These are phyloP conservation scores for Actinostola sp. DNA, from an alignment of 92 coral and sea anemone species.

Conservation along the genomic window DNA sequence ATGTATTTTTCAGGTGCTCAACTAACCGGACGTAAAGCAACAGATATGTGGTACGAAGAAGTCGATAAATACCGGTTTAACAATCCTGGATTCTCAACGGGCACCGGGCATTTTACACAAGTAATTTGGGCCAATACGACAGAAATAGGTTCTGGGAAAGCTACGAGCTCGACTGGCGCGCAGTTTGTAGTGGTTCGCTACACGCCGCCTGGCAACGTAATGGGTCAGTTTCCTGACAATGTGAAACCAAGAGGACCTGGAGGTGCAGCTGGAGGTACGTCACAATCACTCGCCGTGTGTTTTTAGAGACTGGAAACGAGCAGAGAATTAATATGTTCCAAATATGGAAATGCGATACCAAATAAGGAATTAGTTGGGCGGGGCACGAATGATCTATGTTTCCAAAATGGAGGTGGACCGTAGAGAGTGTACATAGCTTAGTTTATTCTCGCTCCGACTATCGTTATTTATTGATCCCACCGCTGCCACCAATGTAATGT, in stretches of 20 bases:
- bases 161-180: conserved; percentile 88
- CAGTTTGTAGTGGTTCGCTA: conserved; percentile 95
- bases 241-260: conserved; percentile 72
- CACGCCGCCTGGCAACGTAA: conserved; percentile 96
- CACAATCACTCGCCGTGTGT: too few species aligned
- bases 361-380: too few species aligned
- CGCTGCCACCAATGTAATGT: too few species aligned
- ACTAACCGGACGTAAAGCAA: conserved; percentile 86
- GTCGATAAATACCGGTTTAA: conserved; percentile 79
- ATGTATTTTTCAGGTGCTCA: conserved; percentile 73
- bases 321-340: too few species aligned
- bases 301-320: too few species aligned
- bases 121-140: conserved; percentile 88
- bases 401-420: too few species aligned
- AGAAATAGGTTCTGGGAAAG: conserved; percentile 95
- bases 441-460: too few species aligned
- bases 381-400: too few species aligned
- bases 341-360: too few species aligned
- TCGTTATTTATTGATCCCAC: too few species aligned
- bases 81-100: conserved; percentile 82
- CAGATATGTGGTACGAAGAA: conserved; percentile 99
- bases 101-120: conserved; percentile 97
- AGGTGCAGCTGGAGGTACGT: conserved; percentile 54
- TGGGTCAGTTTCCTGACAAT: conserved; percentile 90
- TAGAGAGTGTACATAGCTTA: too few species aligned